Evolutionary conservation across 2,888 invertebrate species (phyloP).

Genomic region (Carabus problematicus): DNA sequence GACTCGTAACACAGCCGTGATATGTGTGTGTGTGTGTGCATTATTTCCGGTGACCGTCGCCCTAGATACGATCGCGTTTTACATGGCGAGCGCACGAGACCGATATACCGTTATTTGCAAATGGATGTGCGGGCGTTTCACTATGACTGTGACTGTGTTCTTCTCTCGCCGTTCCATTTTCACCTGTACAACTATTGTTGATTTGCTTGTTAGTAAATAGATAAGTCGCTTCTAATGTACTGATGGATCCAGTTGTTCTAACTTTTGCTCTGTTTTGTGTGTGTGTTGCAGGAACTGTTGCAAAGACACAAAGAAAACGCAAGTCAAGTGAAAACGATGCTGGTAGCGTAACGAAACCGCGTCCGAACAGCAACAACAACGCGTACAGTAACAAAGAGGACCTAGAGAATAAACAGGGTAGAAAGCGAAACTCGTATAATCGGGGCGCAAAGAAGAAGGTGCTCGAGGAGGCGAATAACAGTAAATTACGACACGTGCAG

Average conservation of each 20-base stretch:
- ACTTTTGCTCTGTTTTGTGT: conserved; percentile 22
- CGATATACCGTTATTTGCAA: background rate
- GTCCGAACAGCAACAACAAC: conserved; percentile 29
- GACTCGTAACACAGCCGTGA: background rate
- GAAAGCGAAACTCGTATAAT: conserved; percentile 53
- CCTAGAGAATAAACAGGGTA: conserved; percentile 54
- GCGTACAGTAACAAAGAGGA: conserved; percentile 55
- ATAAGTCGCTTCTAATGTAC: too few relatives aligned
- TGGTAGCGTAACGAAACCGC: conserved; percentile 47
- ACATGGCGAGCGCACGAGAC: background rate
- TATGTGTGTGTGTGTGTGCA: too few relatives aligned
- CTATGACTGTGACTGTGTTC: background rate
- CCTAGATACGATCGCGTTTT: background rate
- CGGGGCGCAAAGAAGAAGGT: conserved; percentile 57
- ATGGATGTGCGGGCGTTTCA: background rate
- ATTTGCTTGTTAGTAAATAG: background rate
- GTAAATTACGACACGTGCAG: conserved; percentile 57
- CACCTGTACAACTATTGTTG: background rate
- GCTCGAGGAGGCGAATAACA: conserved; percentile 59
- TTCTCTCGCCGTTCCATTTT: background rate
- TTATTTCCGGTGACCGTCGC: conserved; percentile 16
- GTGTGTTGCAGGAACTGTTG: conserved; percentile 49
- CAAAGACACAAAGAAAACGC: conserved; percentile 52
- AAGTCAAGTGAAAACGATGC: conserved; percentile 55
- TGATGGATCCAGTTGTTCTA: background rate